These are phyloP conservation scores for Hoplostethus atlanticus DNA, from an alignment of 2,797 vertebrate species.

Conservation along the genomic window DNA sequence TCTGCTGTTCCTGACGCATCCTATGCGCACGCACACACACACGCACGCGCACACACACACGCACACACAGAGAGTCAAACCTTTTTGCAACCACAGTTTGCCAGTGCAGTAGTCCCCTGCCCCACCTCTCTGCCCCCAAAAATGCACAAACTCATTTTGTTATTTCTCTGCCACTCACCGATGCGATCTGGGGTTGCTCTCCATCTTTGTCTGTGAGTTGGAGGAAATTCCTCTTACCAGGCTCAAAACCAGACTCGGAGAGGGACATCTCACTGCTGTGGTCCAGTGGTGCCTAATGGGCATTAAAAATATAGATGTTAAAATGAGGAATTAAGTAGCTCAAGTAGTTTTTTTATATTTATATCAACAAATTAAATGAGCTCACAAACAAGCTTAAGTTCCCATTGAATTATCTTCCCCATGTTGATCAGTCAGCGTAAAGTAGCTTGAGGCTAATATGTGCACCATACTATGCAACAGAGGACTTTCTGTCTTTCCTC, in stretches of 20 bases:
- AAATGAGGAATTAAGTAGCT: not conserved
- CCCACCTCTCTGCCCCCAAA: no score
- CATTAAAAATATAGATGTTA: not conserved
- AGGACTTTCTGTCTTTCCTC: conserved; percentile 41
- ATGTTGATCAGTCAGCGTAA: conserved; percentile 28
- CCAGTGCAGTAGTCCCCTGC: no score
- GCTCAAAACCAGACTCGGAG: conserved; percentile 93
- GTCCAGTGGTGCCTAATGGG: conserved; percentile 88
- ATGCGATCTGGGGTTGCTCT: conserved; percentile 92
- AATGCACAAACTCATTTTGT: not conserved
- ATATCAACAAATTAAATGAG: conserved; percentile 13
- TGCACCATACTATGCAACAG: conserved; percentile 25
- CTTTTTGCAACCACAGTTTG: no score
- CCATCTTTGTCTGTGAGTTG: conserved; percentile 96
- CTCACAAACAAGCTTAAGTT: conserved; percentile 51
- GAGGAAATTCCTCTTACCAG: conserved; percentile 96
- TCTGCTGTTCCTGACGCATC: conserved; percentile 90
- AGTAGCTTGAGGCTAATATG: conserved; percentile 53
- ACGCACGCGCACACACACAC: not conserved
- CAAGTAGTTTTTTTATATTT: not conserved
- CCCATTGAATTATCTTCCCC: conserved; percentile 44
- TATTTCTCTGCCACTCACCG: conserved; percentile 82
- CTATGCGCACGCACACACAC: conserved; percentile 69
- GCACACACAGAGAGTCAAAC: not conserved
- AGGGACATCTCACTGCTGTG: conserved; percentile 92